Base-by-base conservation (phyloP, 2,113 vertebrate genomes). In the Sander lucioperca region DNA sequence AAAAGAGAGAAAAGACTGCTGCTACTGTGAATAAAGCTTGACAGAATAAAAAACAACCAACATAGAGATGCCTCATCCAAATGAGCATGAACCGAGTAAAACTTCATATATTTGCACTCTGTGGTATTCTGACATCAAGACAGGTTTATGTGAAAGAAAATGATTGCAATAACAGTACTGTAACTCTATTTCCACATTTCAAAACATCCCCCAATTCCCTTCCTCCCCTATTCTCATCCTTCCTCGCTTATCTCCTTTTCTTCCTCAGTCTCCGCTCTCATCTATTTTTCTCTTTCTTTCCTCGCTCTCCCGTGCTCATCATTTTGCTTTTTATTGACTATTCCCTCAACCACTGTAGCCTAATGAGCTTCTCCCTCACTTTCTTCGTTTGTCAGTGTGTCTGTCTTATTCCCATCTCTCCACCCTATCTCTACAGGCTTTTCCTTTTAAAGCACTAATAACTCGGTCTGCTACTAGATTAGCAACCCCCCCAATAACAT, bases 331-430 rank as follows among this genome's bases (percentile, higher is more conserved):
- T 87, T 54, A 89, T 88, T 84, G 84, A 85, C 89, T 86, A 84
- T 80, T 91, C 82, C 85, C 82, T 87, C 77, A 82, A 78, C 88
- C 43, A 27, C 48, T 45, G 66, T 66, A 74, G 82, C 77, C 84
- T 91, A 93, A 94, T 90, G 91, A 93, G 89, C 86, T 90, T 86
- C 86, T 86, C 85, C 39, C 57, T 82, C 76, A 78, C 75, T 87
- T 81, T 59, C 81, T 74, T 85, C 73, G 87, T 88, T 90, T 83
- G 65, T 87, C 89, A 84, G 79, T 69, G 30, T 80, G 45, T 65
- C 64, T 51, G 30, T 57, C 58, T 62, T 64, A 65, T 77, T 68
- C 70, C 54, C 70, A 63, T 82, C 74, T 80, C 57, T 68, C 74
- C 23, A 18, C 25, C 63, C 45, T n/a, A 39, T 90, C 76, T 81